Evolutionary conservation across 2,113 vertebrate species (phyloP).

Genomic region (Hyaena hyaena): DNA sequence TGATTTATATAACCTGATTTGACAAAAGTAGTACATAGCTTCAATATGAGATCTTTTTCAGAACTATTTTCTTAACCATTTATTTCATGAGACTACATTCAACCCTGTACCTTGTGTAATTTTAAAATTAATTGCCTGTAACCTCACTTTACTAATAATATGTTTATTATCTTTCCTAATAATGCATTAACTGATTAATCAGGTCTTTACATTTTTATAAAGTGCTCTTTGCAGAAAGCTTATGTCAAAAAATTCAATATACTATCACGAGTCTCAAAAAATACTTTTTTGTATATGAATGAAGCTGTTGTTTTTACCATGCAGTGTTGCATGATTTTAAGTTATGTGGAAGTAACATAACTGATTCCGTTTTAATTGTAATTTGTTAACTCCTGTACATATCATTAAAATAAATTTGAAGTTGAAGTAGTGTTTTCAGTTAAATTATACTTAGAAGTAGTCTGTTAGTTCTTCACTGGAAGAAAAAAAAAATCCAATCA

Average conservation of each 20-base stretch:
- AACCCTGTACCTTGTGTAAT: slow-evolving; percentile 79
- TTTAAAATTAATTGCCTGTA: slow-evolving; percentile 84
- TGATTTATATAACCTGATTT: slow-evolving; percentile 83
- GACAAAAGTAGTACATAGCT: slow-evolving; percentile 84
- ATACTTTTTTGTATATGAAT: slow-evolving; percentile 83
- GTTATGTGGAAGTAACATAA: slow-evolving; percentile 85
- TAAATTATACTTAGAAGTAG: slow-evolving; percentile 83
- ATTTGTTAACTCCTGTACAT: slow-evolving; percentile 88
- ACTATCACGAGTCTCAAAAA: slow-evolving; percentile 72
- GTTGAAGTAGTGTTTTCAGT: slow-evolving; percentile 86
- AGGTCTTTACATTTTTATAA: slow-evolving; percentile 83
- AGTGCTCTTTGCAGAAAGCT: slow-evolving; percentile 76
- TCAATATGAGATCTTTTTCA: slow-evolving; percentile 85
- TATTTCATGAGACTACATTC: slow-evolving; percentile 80
- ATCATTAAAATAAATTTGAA: slow-evolving; percentile 88
- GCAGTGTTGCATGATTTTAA: slow-evolving; percentile 84
- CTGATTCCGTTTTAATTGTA: slow-evolving; percentile 85
- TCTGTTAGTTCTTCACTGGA: slow-evolving; percentile 54
- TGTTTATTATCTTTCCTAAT: slow-evolving; percentile 86
- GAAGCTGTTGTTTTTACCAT: slow-evolving; percentile 83
- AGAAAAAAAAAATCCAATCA: slow-evolving; percentile 18
- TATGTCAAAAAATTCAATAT: slow-evolving; percentile 72
- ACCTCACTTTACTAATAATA: slow-evolving; percentile 82
- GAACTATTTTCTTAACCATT: slow-evolving; percentile 86
- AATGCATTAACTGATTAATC: slow-evolving; percentile 79